Evolutionary conservation across 2,888 invertebrate species (phyloP).

Genomic region (Plagodis pulveraria): DNA sequence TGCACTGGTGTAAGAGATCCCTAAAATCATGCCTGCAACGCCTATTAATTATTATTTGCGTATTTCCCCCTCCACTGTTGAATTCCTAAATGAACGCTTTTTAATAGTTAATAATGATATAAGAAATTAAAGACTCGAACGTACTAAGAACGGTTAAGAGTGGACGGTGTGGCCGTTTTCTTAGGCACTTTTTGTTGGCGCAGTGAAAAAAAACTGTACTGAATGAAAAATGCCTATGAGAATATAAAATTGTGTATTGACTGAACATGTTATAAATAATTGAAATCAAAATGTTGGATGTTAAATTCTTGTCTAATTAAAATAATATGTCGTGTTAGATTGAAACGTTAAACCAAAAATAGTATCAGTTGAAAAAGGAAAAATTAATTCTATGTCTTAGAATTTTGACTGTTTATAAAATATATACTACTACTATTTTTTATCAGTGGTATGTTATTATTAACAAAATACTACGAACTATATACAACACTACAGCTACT

Average conservation of each 20-base stretch:
- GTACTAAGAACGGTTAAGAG: conserved; percentile 45
- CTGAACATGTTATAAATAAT: conserved; percentile 39
- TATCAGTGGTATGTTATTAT: too few relatives aligned
- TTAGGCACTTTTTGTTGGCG: conserved; percentile 52
- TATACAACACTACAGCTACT: too few relatives aligned
- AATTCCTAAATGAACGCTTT: conserved; percentile 48
- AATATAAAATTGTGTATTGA: conserved; percentile 38
- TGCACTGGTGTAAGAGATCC: conserved; percentile 10
- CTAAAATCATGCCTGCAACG: conserved; percentile 33
- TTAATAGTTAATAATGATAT: conserved; percentile 35
- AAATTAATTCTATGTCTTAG: too few relatives aligned
- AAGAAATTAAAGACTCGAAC: conserved; percentile 52
- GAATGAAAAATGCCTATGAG: conserved; percentile 43
- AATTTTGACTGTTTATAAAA: too few relatives aligned
- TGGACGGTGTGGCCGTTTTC: conserved; percentile 49
- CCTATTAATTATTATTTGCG: conserved; percentile 41
- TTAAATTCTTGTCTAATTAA: conserved; percentile 30
- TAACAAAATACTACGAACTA: too few relatives aligned
- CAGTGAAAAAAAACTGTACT: conserved; percentile 26
- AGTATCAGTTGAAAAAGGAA: background rate
- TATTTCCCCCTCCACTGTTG: conserved; percentile 53
- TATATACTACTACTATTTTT: too few relatives aligned
- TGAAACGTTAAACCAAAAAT: conserved; percentile 29
- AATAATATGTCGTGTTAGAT: conserved; percentile 35
- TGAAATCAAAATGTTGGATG: conserved; percentile 31